Evolutionary conservation across 2,113 vertebrate genomes (phyloP).

Genomic region (Malurus alboscapulatus): DNA sequence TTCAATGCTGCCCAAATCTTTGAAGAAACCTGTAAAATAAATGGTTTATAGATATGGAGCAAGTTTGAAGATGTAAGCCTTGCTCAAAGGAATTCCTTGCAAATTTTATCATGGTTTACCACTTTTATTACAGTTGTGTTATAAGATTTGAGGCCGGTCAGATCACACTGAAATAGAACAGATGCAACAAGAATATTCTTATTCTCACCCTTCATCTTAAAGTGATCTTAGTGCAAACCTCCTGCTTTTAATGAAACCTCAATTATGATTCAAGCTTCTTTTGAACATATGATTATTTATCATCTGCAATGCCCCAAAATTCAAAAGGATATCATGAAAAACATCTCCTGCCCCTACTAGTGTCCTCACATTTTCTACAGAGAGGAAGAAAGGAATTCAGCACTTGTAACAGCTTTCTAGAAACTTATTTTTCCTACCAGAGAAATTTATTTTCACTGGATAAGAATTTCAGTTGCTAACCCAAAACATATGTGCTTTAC

Average conservation of each 20-base stretch:
- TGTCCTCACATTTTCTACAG: background rate
- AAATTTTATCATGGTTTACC: background rate
- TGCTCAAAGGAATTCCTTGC: background rate
- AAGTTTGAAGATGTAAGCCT: background rate
- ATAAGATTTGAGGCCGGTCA: background rate
- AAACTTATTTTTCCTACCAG: background rate
- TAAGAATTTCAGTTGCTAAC: background rate
- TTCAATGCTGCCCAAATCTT: background rate
- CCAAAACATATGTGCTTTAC: background rate
- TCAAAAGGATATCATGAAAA: background rate
- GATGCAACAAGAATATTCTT: background rate
- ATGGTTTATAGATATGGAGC: background rate
- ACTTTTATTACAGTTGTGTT: fast-evolving
- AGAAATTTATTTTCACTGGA: background rate
- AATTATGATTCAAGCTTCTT: background rate
- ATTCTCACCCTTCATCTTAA: background rate
- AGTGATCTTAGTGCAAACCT: background rate
- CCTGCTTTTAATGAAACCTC: background rate
- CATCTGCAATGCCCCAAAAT: background rate
- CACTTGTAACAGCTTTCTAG: background rate
- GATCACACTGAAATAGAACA: background rate
- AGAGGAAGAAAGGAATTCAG: background rate
- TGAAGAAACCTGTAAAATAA: background rate
- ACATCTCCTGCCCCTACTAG: background rate
- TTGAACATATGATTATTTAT: background rate